Percentiles rank a stretch among this genome's conserved stretches.
Conservation (phyloP, 2,797 vertebrate genomes). For the Hydrolagus colliei region DNA sequence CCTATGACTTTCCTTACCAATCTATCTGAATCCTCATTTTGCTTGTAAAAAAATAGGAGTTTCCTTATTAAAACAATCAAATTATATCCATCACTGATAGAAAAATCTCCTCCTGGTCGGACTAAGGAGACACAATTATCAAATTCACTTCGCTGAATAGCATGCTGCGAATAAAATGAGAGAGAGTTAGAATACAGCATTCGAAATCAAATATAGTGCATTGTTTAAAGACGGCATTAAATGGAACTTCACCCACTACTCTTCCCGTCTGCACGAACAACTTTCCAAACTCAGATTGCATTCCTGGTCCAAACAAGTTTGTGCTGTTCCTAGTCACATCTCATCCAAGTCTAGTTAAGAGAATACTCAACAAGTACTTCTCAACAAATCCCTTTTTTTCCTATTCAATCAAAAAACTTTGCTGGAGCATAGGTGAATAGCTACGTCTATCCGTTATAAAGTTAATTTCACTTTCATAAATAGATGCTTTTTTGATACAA, state of each 20-base stretch:
- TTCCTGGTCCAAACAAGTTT: neutral
- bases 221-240: neutral
- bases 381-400: no score
- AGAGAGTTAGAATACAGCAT: conserved; percentile 22
- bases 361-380: no score
- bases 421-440: no score
- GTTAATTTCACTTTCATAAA: no score
- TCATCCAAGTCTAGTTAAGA: no score
- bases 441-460: no score
- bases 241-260: neutral
- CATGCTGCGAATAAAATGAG: conserved; percentile 57
- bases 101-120: conserved; percentile 59
- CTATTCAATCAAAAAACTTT: no score
- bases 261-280: neutral
- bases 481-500: no score
- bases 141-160: conserved; percentile 79
- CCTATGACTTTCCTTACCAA: conserved; percentile 65
- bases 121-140: conserved; percentile 67
- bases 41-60: conserved; percentile 91
- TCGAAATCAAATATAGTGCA: neutral
- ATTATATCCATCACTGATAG: conserved; percentile 54
- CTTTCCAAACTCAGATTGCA: neutral
- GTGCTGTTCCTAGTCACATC: neutral
- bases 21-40: conserved; percentile 79
- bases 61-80: conserved; percentile 81